Percentiles rank a stretch among this genome's conserved stretches.
phyloP scores from a whole-genome alignment of 2,888 invertebrate species.

The Andrena hattorfiana region DNA sequence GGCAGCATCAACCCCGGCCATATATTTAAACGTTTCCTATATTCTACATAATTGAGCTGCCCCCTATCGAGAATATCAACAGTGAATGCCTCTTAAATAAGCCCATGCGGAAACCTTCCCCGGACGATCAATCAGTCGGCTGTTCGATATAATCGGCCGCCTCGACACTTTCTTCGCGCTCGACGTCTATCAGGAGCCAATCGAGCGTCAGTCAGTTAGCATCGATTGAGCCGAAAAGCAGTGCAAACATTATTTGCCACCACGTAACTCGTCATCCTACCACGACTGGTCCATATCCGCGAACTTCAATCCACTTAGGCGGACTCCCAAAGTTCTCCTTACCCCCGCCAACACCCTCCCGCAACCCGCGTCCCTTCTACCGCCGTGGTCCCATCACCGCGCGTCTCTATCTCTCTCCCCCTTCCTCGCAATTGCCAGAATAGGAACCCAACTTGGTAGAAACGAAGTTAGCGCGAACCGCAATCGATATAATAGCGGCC shows the following conservation, averaged over 20 bases:
- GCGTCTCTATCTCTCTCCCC: slow-evolving; percentile 33
- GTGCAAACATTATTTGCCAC: slow-evolving; percentile 73
- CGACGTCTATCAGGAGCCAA: slow-evolving; percentile 63
- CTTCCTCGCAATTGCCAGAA: slow-evolving; percentile 75
- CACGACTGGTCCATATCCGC: slow-evolving; percentile 72
- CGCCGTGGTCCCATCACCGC: neutral
- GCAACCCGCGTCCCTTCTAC: neutral
- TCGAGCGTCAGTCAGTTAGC: slow-evolving; percentile 70
- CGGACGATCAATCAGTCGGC: slow-evolving; percentile 41
- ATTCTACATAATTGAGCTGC: neutral
- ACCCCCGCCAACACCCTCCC: slow-evolving; percentile 33
- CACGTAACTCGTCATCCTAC: slow-evolving; percentile 73
- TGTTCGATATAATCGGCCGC: slow-evolving; percentile 6
- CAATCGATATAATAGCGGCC: slow-evolving; percentile 84
- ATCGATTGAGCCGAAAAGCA: slow-evolving; percentile 71
- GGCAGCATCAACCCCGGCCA: slow-evolving; percentile 6
- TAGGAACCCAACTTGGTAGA: slow-evolving; percentile 80
- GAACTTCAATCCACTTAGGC: slow-evolving; percentile 81
- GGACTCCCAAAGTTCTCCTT: slow-evolving; percentile 78
- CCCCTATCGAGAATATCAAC: slow-evolving; percentile 3
- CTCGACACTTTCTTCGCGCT: slow-evolving; percentile 38
- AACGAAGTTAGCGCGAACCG: slow-evolving; percentile 83
- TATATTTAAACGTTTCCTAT: slow-evolving; percentile 37
- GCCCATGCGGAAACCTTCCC: slow-evolving; percentile 19
- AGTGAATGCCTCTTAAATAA: neutral